Base-by-base conservation (phyloP, 2,888 invertebrate species). In the Athalia rosae region DNA sequence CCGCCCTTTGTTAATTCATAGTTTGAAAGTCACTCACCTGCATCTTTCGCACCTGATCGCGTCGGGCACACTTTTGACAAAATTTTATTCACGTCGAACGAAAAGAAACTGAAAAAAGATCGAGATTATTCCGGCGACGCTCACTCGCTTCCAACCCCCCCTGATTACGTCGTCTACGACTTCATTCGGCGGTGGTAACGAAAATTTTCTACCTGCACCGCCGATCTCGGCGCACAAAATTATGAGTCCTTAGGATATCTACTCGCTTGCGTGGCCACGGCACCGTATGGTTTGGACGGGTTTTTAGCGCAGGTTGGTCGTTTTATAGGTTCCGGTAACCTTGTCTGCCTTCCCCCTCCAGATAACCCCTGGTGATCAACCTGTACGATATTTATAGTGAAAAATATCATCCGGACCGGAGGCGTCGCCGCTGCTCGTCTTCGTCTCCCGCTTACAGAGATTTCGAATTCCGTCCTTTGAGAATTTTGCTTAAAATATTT, bases 271-370 rank as follows among this genome's bases (percentile, higher is more conserved):
- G 79, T 81, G 81, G 79, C 81, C 83, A 82, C 82, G 79, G 82
- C 83, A 79, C 82, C 76, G 76, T 81, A 80, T 83, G 80, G 81
- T 83, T 85, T 84, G 84, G 80, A 82, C 84, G 80, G 81, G 83
- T 84, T 85, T 84, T 82, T 83, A 83, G 81, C 79, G 80, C 77
- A 76, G 79, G 82, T 84, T 82, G 83, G 84, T 84, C 76, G 82
- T 86, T 84, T 86, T 87, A 87, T 87, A 87, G 85, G 81, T 84
- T 86, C 80, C 80, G 86, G 83, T 87, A 86, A 87, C 86, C 87
- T 87, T 86, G 87, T 82, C 83, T 82, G 76, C 79, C 77, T 79
- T 79, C 80, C 81, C 82, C 83, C 81, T 81, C 81, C 80, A 81
- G 80, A 80, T 64, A 48, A 13, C 56, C 62, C 28, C 50, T 13